Conservation (phyloP, 2,797 vertebrate genomes). For the Arnoldichthys spilopterus region DNA sequence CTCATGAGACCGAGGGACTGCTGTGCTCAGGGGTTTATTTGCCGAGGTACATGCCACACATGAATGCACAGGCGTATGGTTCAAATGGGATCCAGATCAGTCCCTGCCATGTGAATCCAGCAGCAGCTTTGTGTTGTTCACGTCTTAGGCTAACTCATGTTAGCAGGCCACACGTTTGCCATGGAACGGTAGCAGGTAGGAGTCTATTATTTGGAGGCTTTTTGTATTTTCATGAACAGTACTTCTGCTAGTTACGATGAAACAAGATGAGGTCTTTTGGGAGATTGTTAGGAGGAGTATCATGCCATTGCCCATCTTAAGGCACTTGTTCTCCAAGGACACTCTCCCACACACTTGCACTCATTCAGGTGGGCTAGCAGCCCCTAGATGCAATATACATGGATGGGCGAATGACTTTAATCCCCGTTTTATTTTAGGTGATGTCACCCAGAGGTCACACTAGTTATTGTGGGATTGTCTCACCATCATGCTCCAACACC, state of each 20-base stretch:
- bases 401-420: slow-evolving; percentile 64
- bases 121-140: slow-evolving; percentile 8
- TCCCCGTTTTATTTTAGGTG: slow-evolving; percentile 65
- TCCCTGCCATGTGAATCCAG: slow-evolving; percentile 33
- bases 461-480: slow-evolving; percentile 73
- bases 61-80: slow-evolving; percentile 62
- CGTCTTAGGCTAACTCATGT: slow-evolving; percentile 5
- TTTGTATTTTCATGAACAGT: slow-evolving; percentile 6
- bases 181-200: not conserved
- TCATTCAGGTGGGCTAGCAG: slow-evolving; percentile 45
- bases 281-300: slow-evolving; percentile 60
- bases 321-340: slow-evolving; percentile 57
- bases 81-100: slow-evolving; percentile 21
- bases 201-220: not conserved
- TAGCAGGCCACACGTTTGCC: slow-evolving; percentile 1
- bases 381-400: slow-evolving; percentile 58
- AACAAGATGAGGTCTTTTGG: slow-evolving; percentile 43
- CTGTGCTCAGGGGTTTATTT: slow-evolving; percentile 66
- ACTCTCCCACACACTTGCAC: slow-evolving; percentile 14
- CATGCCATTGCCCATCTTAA: slow-evolving; percentile 63
- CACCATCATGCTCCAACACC: slow-evolving; percentile 57
- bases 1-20: slow-evolving; percentile 64
- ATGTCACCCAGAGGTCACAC: slow-evolving; percentile 76
- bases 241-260: slow-evolving; percentile 16
- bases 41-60: slow-evolving; percentile 71